Evolutionary conservation across 1,140 invertebrate genomes (phyloP).

Genomic region (Drosophila repletoides): DNA sequence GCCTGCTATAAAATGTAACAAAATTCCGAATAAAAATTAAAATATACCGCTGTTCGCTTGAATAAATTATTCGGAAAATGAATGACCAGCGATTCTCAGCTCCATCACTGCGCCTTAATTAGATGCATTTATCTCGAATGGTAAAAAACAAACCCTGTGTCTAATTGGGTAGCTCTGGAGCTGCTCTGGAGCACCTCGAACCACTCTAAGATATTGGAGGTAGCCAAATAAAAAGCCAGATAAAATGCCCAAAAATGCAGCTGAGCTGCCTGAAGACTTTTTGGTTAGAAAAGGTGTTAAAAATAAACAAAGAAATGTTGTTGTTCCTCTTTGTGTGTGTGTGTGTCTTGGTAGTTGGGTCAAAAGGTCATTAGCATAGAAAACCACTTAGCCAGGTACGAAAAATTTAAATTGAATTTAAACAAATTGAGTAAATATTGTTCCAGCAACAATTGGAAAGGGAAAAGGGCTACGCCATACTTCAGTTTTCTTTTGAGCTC

Average conservation of each 20-base stretch:
- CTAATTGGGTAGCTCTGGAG: slow-evolving; percentile 55
- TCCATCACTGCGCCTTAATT: slow-evolving; percentile 14
- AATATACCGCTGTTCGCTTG: slow-evolving; percentile 43
- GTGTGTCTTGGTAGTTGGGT: slow-evolving; percentile 34
- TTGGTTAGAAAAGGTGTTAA: slow-evolving; percentile 67
- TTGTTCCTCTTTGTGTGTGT: not conserved
- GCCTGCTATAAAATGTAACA: not conserved
- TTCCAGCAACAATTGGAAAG: not conserved
- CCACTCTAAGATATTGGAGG: slow-evolving; percentile 46
- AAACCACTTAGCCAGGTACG: slow-evolving; percentile 7
- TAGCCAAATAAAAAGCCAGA: slow-evolving; percentile 17
- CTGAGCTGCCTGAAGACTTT: too few relatives aligned
- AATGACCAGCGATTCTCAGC: slow-evolving; percentile 9
- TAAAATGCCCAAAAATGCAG: slow-evolving; percentile 13
- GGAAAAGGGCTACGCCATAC: too few relatives aligned
- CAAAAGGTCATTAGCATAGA: slow-evolving; percentile 60
- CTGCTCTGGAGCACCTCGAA: slow-evolving; percentile 54
- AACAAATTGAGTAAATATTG: slow-evolving; percentile 46
- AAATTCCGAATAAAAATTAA: slow-evolving; percentile 7
- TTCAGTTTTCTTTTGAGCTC: too few relatives aligned
- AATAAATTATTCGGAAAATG: slow-evolving; percentile 61
- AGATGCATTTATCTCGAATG: slow-evolving; percentile 54
- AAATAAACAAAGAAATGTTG: slow-evolving; percentile 8
- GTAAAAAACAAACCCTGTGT: slow-evolving; percentile 11
- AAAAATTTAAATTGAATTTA: slow-evolving; percentile 16